Conservation (phyloP, 1,140 invertebrate genomes). For the Aphaenogaster floridana region DNA sequence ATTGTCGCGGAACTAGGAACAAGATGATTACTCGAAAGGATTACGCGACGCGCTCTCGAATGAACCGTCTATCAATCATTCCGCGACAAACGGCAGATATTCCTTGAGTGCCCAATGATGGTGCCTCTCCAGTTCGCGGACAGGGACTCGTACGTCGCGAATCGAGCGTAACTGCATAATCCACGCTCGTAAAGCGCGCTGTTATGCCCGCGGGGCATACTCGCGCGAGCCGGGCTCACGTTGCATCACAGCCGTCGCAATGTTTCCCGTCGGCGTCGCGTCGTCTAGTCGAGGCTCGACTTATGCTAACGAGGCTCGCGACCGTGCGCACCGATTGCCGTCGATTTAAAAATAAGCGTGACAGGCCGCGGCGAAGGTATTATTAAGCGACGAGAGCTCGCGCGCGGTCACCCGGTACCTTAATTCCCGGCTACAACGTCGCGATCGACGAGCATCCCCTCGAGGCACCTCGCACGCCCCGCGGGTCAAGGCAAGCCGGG, state of each 20-base stretch:
- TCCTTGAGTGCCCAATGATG: constrained; percentile 23
- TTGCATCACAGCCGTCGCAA: constrained; percentile 40
- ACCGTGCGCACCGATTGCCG: constrained; percentile 43
- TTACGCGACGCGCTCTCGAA: constrained; percentile 21
- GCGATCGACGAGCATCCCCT: constrained; percentile 78
- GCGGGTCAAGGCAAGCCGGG: constrained; percentile 82
- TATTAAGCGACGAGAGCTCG: constrained; percentile 71
- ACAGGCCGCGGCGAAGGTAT: constrained; percentile 68
- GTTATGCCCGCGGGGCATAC: constrained; percentile 28
- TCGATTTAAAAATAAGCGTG: constrained; percentile 74
- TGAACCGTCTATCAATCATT: constrained; percentile 53
- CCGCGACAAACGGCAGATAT: constrained; percentile 44
- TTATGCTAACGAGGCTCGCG: constrained; percentile 65
- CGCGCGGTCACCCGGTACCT: constrained; percentile 77
- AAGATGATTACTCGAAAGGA: not conserved
- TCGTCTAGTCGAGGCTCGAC: constrained; percentile 53
- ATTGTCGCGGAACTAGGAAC: constrained; percentile 22
- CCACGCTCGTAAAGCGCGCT: constrained; percentile 55
- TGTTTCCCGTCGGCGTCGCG: constrained; percentile 28
- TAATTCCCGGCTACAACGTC: constrained; percentile 73
- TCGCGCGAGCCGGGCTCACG: constrained; percentile 18
- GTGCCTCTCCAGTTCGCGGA: constrained; percentile 20
- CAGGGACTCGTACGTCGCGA: constrained; percentile 37
- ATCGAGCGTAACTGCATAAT: constrained; percentile 61
- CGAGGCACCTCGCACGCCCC: constrained; percentile 78